These are phyloP conservation scores for Hyles vespertilio DNA, from an alignment of 1,140 invertebrate genomes.

Conservation along the genomic window DNA sequence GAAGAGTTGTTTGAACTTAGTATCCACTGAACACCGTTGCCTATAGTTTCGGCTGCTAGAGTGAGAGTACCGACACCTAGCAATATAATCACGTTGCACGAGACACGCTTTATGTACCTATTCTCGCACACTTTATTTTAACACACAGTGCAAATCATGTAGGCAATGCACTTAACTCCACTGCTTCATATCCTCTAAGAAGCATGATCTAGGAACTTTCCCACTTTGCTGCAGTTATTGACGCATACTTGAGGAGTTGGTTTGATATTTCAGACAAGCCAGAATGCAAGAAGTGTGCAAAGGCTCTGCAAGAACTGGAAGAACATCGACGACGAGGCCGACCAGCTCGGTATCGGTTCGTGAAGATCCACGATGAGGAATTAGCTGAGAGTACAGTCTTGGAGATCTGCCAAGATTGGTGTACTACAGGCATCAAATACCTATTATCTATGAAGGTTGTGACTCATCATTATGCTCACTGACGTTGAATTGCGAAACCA, in stretches of 20 bases:
- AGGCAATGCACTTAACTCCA: conserved; percentile 63
- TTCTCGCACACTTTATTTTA: conserved; percentile 49
- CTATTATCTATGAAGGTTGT: conserved; percentile 95
- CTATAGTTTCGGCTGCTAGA: neutral
- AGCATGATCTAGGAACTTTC: conserved; percentile 41
- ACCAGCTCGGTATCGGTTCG: conserved; percentile 94
- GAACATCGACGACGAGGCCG: conserved; percentile 98
- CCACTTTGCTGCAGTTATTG: too few relatives aligned
- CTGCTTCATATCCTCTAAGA: conserved; percentile 52
- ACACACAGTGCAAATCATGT: conserved; percentile 43
- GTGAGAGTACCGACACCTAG: neutral
- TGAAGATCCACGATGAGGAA: conserved; percentile 94
- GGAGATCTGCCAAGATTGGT: conserved; percentile 91
- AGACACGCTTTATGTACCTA: conserved; percentile 52
- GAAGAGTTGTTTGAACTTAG: conserved; percentile 2
- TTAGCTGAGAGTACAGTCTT: conserved; percentile 95
- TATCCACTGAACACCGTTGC: neutral
- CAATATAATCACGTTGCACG: conserved; percentile 38
- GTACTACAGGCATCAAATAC: conserved; percentile 95
- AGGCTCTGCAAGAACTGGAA: conserved; percentile 92
- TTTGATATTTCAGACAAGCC: conserved; percentile 85
- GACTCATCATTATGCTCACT: conserved; percentile 42
- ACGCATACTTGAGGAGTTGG: too few relatives aligned
- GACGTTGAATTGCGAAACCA: conserved; percentile 37
- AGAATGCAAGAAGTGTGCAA: conserved; percentile 93